Evolutionary conservation across 2,113 vertebrate genomes (phyloP).

Genomic region (Sinocyclocheilus grahami): DNA sequence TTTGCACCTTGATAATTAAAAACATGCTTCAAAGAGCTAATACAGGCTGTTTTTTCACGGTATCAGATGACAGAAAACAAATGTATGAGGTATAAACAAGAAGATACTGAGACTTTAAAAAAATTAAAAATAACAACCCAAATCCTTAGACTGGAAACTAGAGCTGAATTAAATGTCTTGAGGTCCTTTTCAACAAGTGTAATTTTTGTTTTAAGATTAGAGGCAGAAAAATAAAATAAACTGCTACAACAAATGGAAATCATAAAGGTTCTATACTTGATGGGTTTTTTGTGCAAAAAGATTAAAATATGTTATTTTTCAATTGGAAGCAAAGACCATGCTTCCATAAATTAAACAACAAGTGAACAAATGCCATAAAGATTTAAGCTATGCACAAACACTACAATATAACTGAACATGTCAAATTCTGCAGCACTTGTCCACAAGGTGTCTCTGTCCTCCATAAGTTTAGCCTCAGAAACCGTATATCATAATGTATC

Average conservation of each 20-base stretch:
- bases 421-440: constrained; percentile 12
- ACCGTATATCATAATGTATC: neutral
- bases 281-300: neutral
- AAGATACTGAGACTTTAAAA: neutral
- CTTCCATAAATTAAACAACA: neutral
- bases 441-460: constrained; percentile 68
- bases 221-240: neutral
- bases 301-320: neutral
- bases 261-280: neutral
- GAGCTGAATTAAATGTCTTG: neutral
- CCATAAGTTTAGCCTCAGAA: constrained; percentile 23
- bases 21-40: neutral
- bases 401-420: neutral
- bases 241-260: neutral
- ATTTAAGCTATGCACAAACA: neutral
- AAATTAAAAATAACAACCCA: no score
- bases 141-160: neutral
- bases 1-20: constrained; percentile 14
- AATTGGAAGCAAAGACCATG: neutral
- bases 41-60: neutral
- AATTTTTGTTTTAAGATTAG: neutral
- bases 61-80: neutral
- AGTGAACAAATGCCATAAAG: neutral
- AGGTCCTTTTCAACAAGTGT: neutral
- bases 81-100: constrained; percentile 4